Evolutionary conservation across 2,113 vertebrate species (phyloP).

Genomic region (Myotis brandtii): DNA sequence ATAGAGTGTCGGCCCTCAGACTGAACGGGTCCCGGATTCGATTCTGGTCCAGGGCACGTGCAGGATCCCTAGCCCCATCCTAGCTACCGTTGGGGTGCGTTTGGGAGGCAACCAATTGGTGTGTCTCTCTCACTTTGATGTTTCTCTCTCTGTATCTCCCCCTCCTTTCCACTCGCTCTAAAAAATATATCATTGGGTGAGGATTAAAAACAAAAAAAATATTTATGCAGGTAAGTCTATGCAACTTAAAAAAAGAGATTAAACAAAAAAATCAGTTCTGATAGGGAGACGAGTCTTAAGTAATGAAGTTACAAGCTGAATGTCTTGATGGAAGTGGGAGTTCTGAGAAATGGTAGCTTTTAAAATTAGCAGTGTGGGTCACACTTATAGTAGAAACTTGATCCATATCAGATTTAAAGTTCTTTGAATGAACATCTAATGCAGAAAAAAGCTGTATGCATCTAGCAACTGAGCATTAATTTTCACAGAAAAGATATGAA

Average conservation of each 20-base stretch:
- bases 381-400: background rate
- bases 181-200: too few relatives aligned
- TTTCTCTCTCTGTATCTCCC: too few relatives aligned
- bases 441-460: slow-evolving; percentile 34
- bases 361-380: background rate
- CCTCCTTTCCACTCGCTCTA: too few relatives aligned
- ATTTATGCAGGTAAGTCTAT: background rate
- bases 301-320: background rate
- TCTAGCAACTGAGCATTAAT: background rate
- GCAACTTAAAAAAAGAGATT: background rate
- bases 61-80: too few relatives aligned
- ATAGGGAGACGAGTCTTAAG: slow-evolving; percentile 11
- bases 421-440: background rate
- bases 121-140: too few relatives aligned
- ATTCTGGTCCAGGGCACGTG: too few relatives aligned
- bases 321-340: background rate
- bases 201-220: background rate
- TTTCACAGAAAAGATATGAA: background rate
- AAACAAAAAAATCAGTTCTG: slow-evolving; percentile 38
- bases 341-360: background rate
- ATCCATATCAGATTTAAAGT: background rate
- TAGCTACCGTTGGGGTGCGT: too few relatives aligned
- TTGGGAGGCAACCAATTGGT: too few relatives aligned
- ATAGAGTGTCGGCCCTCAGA: too few relatives aligned
- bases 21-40: too few relatives aligned